phyloP scores from a whole-genome alignment of 1,140 invertebrate genomes.

The Drosophila saltans region DNA sequence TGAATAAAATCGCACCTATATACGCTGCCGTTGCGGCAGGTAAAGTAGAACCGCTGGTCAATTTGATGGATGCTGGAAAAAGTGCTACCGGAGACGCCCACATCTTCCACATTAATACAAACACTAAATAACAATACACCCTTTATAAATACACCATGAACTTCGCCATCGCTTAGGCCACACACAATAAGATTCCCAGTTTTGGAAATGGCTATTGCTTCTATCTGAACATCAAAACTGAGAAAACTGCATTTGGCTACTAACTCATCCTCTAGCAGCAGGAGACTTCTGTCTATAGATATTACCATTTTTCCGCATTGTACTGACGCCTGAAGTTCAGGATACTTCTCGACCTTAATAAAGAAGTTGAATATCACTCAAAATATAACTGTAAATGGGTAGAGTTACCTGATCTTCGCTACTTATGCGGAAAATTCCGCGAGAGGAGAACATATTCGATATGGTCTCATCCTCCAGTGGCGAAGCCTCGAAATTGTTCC shows the following conservation, averaged over 20 bases:
- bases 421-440: constrained; percentile 75
- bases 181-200: constrained; percentile 77
- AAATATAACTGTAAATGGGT: constrained; percentile 10
- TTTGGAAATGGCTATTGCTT: constrained; percentile 66
- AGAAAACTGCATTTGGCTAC: constrained; percentile 72
- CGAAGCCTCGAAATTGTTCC: constrained; percentile 76
- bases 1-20: constrained; percentile 50
- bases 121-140: constrained; percentile 71
- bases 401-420: constrained; percentile 61
- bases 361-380: not conserved
- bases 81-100: constrained; percentile 45
- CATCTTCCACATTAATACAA: constrained; percentile 64
- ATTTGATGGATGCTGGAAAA: constrained; percentile 68
- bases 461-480: constrained; percentile 77
- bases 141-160: constrained; percentile 76
- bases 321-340: constrained; percentile 58
- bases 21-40: constrained; percentile 73
- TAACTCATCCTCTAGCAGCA: constrained; percentile 77
- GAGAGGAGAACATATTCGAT: constrained; percentile 74
- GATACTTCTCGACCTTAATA: constrained; percentile 59
- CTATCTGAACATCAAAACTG: constrained; percentile 65
- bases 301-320: constrained; percentile 77
- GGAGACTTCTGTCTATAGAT: constrained; percentile 70
- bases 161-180: constrained; percentile 71
- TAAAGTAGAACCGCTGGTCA: constrained; percentile 60